phyloP scores from a whole-genome alignment of 2,888 invertebrate genomes.

The Schizotus pectinicornis region DNA sequence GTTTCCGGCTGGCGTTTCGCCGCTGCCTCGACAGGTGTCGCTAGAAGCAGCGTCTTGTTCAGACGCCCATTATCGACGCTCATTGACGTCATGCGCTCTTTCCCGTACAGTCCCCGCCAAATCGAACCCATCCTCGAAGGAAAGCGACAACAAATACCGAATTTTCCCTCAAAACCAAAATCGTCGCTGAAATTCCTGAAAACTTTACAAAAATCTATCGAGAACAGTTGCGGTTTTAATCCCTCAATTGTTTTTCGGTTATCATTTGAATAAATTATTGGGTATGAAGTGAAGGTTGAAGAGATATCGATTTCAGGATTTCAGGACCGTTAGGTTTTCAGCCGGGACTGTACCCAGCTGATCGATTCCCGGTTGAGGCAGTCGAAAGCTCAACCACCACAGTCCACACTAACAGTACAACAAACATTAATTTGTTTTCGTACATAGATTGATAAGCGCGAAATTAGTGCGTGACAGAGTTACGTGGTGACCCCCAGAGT shows the following conservation, averaged over 20 bases:
- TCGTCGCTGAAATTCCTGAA: too few relatives aligned
- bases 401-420: constrained; percentile 26
- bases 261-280: not conserved
- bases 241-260: not conserved
- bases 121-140: constrained; percentile 4
- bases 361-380: constrained; percentile 50
- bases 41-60: constrained; percentile 6
- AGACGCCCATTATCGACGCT: constrained; percentile 45
- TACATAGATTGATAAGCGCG: not conserved
- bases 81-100: constrained; percentile 45
- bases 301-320: constrained; percentile 38
- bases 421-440: constrained; percentile 1
- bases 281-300: constrained; percentile 16
- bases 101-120: constrained; percentile 35
- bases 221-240: too few relatives aligned
- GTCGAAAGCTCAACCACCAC: constrained; percentile 38
- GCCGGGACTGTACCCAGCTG: constrained; percentile 53
- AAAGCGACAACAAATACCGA: constrained; percentile 9
- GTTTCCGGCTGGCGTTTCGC: not conserved
- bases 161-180: not conserved
- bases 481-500: not conserved
- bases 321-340: constrained; percentile 33
- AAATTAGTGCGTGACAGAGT: constrained; percentile 7
- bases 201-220: too few relatives aligned
- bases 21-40: constrained; percentile 5